Conservation (phyloP, 64 coral and sea anemone genomes). For the Stichodactyla mertensii region DNA sequence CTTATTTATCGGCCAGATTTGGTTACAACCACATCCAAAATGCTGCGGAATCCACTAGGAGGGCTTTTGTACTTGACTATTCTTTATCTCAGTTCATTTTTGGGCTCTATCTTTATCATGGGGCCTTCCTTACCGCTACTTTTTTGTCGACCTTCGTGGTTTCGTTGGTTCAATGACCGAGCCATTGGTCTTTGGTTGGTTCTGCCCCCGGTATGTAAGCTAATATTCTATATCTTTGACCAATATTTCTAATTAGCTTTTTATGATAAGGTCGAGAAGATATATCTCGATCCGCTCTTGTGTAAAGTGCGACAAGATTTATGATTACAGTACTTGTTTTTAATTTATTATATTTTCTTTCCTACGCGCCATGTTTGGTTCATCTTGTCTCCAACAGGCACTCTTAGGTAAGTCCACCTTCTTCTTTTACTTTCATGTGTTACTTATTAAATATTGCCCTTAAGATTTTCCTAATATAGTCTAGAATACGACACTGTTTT, state of each 20-base stretch:
- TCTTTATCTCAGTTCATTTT: conserved; percentile 49
- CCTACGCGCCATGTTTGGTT: not conserved
- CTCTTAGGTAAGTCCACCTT: not conserved
- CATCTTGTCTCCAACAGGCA: not conserved
- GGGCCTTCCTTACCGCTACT: conserved; percentile 49
- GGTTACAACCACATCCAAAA: conserved; percentile 9
- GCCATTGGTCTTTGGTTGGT: conserved; percentile 34
- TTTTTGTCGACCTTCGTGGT: conserved; percentile 44
- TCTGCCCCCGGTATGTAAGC: conserved; percentile 65
- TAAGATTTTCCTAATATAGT: not conserved
- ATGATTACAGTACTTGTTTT: not conserved
- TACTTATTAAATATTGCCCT: not conserved
- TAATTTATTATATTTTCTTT: not conserved
- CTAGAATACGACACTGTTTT: not conserved
- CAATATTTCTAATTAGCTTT: not conserved
- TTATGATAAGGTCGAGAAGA: not conserved
- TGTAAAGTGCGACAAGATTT: not conserved
- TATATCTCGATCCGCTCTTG: not conserved
- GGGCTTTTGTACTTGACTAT: conserved; percentile 34
- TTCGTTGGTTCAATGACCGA: conserved; percentile 53
- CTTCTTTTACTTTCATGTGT: not conserved
- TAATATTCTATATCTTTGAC: not conserved
- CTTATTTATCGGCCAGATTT: not conserved
- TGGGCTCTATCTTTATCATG: conserved; percentile 64
- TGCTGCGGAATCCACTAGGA: conserved; percentile 56